Evolutionary conservation across 2,888 invertebrate species (phyloP).

Genomic region (Metalampra italica): DNA sequence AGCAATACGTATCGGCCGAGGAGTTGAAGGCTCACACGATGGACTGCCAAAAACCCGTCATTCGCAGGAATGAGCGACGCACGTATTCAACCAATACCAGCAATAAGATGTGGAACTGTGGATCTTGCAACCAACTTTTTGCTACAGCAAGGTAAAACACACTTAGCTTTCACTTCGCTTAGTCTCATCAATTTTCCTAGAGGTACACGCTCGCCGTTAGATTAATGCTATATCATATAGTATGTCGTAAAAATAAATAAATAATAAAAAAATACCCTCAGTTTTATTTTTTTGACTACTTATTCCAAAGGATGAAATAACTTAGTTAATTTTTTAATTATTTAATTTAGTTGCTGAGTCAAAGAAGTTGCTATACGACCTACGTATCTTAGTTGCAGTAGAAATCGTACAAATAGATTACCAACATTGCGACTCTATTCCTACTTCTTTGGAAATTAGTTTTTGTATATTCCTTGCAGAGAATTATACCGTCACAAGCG

Average conservation of each 20-base stretch:
- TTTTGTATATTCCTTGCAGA: constrained; percentile 25
- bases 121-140: constrained; percentile 70
- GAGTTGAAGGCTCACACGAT: constrained; percentile 40
- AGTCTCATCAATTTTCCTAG: too few relatives aligned
- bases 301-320: too few relatives aligned
- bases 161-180: too few relatives aligned
- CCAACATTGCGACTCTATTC: neutral
- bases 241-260: too few relatives aligned
- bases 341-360: too few relatives aligned
- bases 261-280: too few relatives aligned
- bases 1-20: constrained; percentile 38
- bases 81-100: constrained; percentile 40
- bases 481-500: constrained; percentile 67
- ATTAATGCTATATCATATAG: too few relatives aligned
- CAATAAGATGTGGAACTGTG: constrained; percentile 73
- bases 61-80: constrained; percentile 30
- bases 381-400: too few relatives aligned
- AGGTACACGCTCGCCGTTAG: neutral
- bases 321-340: too few relatives aligned
- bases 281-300: too few relatives aligned
- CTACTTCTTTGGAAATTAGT: neutral
- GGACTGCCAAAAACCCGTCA: constrained; percentile 30
- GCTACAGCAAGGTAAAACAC: constrained; percentile 59
- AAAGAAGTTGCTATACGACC: too few relatives aligned
- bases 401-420: too few relatives aligned